phyloP scores from a whole-genome alignment of 1,140 invertebrate genomes.

The Drosophila lowei region DNA sequence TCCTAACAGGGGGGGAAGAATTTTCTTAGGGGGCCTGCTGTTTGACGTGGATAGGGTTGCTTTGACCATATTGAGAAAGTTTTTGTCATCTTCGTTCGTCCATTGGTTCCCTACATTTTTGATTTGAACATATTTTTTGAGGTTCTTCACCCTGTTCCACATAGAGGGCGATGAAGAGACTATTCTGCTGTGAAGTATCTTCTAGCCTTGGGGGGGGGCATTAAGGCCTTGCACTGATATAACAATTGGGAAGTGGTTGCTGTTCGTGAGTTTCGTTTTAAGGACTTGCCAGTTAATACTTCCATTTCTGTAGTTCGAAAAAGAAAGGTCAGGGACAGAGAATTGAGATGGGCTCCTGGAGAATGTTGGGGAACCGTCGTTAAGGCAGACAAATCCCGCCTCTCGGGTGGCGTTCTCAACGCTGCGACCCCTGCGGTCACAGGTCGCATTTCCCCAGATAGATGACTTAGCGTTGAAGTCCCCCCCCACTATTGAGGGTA shows the following conservation, averaged over 20 bases:
- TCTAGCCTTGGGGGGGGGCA: background rate
- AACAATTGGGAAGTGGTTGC: background rate
- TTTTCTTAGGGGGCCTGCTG: background rate
- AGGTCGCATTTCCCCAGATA: too few relatives aligned
- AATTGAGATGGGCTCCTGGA: background rate
- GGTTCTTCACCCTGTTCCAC: background rate
- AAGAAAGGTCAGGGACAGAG: background rate
- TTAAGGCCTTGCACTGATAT: background rate
- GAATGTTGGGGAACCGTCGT: conserved; percentile 5
- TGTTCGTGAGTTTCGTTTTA: background rate
- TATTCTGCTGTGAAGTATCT: background rate
- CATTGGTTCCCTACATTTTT: background rate
- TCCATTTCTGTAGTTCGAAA: background rate
- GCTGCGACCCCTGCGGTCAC: too few relatives aligned
- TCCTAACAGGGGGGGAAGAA: background rate
- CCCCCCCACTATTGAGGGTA: background rate
- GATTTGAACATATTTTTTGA: background rate
- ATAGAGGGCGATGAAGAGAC: background rate
- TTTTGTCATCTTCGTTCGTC: too few relatives aligned
- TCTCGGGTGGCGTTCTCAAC: too few relatives aligned
- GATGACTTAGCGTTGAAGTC: background rate
- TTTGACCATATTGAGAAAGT: background rate
- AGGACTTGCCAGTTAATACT: background rate
- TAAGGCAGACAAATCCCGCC: too few relatives aligned
- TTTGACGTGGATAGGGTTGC: background rate